Conservation (phyloP, 2,797 vertebrate species). For the Arrhamphus sclerolepis region DNA sequence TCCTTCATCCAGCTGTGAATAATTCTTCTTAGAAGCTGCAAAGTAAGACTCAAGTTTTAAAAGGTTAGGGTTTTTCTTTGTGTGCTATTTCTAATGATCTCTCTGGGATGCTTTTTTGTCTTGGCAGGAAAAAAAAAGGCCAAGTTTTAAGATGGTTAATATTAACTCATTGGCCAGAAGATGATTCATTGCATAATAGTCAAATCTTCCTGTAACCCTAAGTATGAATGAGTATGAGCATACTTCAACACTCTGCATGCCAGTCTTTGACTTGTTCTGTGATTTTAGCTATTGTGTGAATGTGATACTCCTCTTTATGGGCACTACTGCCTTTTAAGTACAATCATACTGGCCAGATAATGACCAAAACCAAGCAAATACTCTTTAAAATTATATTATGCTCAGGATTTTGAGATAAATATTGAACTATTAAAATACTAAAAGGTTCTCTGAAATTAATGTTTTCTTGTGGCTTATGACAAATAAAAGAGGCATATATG, state of each 20-base stretch:
- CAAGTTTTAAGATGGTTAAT: constrained; percentile 23
- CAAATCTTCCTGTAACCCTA: constrained; percentile 35
- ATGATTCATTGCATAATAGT: constrained; percentile 28
- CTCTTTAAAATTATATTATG: constrained; percentile 80
- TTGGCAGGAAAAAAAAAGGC: not conserved
- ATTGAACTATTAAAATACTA: constrained; percentile 59
- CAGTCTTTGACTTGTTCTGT: constrained; percentile 77
- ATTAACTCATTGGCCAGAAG: constrained; percentile 17
- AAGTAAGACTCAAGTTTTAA: constrained; percentile 7
- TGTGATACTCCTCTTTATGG: constrained; percentile 70
- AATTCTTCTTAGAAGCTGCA: constrained; percentile 10
- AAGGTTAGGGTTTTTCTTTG: not conserved
- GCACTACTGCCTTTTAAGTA: constrained; percentile 74
- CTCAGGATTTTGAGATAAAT: constrained; percentile 82
- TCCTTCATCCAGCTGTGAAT: constrained; percentile 3
- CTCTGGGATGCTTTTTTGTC: constrained; percentile 15
- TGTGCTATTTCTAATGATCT: constrained; percentile 21
- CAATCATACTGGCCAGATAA: constrained; percentile 77
- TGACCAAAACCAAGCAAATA: constrained; percentile 81
- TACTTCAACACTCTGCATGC: constrained; percentile 68
- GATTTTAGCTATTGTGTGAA: constrained; percentile 71
- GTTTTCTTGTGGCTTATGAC: constrained; percentile 63
- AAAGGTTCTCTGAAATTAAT: constrained; percentile 60
- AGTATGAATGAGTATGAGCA: constrained; percentile 59
- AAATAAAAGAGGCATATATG: constrained; percentile 72